Percentiles rank a stretch among this genome's conserved stretches.
Conservation (phyloP, 2,888 invertebrate species). For the Cancer borealis region DNA sequence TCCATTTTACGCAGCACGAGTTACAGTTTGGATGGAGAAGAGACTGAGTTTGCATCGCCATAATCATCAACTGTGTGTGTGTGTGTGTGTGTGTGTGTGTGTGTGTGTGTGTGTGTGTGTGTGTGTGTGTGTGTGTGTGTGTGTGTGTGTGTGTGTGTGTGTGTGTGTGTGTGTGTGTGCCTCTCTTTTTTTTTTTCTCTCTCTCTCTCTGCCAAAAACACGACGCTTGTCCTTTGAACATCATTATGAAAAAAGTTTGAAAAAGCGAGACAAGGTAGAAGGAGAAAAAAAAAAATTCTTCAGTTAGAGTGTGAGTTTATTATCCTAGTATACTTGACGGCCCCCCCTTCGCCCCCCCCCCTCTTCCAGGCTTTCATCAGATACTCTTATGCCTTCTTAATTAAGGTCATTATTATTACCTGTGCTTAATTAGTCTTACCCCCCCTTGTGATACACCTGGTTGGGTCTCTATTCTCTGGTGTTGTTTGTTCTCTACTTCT, state of each 20-base stretch:
- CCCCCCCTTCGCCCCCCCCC: background rate
- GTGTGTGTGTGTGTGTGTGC: background rate
- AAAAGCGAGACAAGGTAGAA: background rate
- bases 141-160: conserved; percentile 14
- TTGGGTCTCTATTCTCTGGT: background rate
- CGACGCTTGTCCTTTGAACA: background rate
- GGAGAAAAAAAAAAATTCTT: too few species aligned
- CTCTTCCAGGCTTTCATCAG: background rate
- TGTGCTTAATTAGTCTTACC: background rate
- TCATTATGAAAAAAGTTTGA: background rate
- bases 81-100: background rate
- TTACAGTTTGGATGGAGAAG: background rate
- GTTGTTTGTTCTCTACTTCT: background rate
- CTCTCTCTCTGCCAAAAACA: background rate
- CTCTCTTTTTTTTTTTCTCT: background rate
- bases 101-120: background rate
- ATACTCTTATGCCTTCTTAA: background rate
- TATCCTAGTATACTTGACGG: background rate
- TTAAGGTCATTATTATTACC: conserved; percentile 2
- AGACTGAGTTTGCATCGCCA: background rate
- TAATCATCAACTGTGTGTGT: background rate
- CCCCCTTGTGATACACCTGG: background rate
- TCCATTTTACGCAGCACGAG: background rate
- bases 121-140: background rate
- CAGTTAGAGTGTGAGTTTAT: background rate